phyloP scores from a whole-genome alignment of 2,113 vertebrate genomes.

The Brachirus orientalis region DNA sequence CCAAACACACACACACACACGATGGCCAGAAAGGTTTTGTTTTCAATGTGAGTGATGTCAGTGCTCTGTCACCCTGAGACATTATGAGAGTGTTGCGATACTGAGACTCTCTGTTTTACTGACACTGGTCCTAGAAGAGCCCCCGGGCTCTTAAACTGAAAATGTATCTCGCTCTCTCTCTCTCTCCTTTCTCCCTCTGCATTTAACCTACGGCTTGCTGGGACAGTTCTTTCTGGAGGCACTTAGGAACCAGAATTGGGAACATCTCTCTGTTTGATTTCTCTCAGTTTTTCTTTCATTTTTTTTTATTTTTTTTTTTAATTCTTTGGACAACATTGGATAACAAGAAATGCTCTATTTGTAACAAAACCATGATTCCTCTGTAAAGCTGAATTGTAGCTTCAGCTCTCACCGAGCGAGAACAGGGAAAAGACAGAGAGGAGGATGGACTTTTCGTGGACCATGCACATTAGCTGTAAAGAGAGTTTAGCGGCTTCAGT shows the following conservation, averaged over 20 bases:
- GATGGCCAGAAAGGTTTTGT: constrained; percentile 67
- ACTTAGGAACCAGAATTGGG: constrained; percentile 30
- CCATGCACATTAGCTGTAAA: background rate
- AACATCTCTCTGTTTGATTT: no score
- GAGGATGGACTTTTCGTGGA: background rate
- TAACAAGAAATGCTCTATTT: background rate
- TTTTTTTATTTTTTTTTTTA: background rate
- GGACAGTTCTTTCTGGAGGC: constrained; percentile 52
- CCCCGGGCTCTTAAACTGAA: constrained; percentile 52
- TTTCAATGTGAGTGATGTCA: constrained; percentile 65
- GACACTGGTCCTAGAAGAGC: constrained; percentile 65
- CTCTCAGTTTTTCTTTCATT: background rate
- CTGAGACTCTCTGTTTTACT: constrained; percentile 64
- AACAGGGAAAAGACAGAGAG: background rate
- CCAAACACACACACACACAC: constrained; percentile 22
- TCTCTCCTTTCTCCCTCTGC: constrained; percentile 32
- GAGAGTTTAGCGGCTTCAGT: background rate
- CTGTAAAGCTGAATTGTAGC: background rate
- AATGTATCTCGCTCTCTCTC: constrained; percentile 24
- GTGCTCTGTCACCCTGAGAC: constrained; percentile 58
- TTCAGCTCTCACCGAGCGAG: background rate
- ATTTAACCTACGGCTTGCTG: constrained; percentile 45
- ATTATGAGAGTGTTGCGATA: constrained; percentile 62
- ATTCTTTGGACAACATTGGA: no score
- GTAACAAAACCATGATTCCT: background rate